These are phyloP conservation scores for Dipus sagitta DNA, from an alignment of 2,797 vertebrate genomes.

Conservation along the genomic window DNA sequence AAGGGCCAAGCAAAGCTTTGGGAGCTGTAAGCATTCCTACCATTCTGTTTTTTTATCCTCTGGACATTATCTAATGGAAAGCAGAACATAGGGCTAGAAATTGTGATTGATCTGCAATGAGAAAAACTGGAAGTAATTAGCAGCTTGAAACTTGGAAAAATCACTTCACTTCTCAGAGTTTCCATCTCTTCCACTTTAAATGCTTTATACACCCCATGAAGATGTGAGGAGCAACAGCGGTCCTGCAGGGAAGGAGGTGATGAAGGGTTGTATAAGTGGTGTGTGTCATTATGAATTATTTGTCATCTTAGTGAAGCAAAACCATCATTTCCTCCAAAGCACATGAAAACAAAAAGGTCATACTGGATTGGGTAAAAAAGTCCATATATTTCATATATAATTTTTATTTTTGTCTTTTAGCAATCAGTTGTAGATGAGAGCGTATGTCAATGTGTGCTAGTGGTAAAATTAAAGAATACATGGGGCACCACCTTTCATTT, in stretches of 20 bases:
- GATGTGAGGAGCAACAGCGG: background rate
- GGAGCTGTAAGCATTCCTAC: background rate
- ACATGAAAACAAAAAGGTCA: slow-evolving; percentile 44
- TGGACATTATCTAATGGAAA: slow-evolving; percentile 28
- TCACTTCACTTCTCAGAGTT: background rate
- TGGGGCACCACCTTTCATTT: background rate
- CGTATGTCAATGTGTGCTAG: background rate
- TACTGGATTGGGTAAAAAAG: background rate
- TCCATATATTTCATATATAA: background rate
- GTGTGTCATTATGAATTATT: background rate
- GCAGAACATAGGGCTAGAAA: background rate
- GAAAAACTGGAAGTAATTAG: slow-evolving; percentile 9
- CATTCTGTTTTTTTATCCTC: slow-evolving; percentile 1
- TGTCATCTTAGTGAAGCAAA: slow-evolving; percentile 51
- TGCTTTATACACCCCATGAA: background rate
- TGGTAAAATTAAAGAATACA: background rate
- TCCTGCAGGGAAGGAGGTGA: slow-evolving; percentile 14
- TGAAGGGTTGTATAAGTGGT: slow-evolving; percentile 4
- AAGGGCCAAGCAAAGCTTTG: slow-evolving; percentile 51
- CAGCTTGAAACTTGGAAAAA: slow-evolving; percentile 16
- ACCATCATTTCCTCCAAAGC: slow-evolving; percentile 33
- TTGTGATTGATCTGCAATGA: slow-evolving; percentile 34
- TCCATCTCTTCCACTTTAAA: background rate
- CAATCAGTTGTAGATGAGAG: background rate
- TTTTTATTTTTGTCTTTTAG: background rate